Base-by-base conservation (phyloP, 1,140 invertebrate genomes). In the Pinna nobilis region DNA sequence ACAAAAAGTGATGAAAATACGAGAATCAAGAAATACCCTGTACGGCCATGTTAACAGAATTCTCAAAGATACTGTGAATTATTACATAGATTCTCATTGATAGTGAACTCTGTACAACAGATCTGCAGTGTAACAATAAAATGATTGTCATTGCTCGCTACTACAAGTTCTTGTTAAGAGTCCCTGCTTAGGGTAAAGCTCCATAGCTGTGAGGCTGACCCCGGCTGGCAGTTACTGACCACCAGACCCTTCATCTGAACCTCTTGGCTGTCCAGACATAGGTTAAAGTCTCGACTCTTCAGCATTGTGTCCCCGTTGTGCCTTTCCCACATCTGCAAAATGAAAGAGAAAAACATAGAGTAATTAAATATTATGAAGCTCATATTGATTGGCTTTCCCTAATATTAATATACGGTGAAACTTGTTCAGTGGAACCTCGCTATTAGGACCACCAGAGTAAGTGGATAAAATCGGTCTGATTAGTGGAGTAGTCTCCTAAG, bases 191-290 rank as follows among this genome's bases (percentile, higher is more conserved):
- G 32, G 44, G 77, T 49, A 76, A 90, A 88, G 7, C 69, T 72
- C 94, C 94, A 95, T 81, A 91, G 91, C 85, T 95, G 94, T 68
- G 92, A 92, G 35, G 91, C 88, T 23, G 91, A 89, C 23, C 88
- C 91, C 9, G 91, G 91, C 80, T 94, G 93, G 88, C 94, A 95
- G 76, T 91, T 91, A 84, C 94, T 92, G 0, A 92, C 93, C 49
- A 92, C 93, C 11, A 95, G 90, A 2, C 94, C 94, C 68, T 91
- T 91, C 20, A 90, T 90, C 63, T 92, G 90, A 67, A 92, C 91
- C 80, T 91, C 90, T 70, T 90, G 86, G 44, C 95, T 93, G 88
- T 97, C 95, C 35, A 97, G 89, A 86, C 96, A 97, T 5, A 96
- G 91, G 35, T 94, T 93, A 18, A 94, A 91, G 67, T 92, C 92